Evolutionary conservation across 2,888 invertebrate species (phyloP).

Genomic region (Ophion costatus): DNA sequence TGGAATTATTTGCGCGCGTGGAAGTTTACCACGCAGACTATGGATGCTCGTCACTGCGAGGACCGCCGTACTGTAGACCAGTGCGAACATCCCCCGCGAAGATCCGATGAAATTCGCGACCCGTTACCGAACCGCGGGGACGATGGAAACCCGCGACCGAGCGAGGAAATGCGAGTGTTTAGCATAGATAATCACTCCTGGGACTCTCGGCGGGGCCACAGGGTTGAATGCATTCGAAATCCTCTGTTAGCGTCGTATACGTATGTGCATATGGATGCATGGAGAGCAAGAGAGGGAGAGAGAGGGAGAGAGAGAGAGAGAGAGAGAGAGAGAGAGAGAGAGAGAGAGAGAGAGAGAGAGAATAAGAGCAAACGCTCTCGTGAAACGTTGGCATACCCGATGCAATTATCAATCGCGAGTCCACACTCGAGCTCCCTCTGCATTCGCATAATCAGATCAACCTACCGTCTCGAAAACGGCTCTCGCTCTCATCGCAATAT

Average conservation of each 20-base stretch:
- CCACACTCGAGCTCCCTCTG: constrained; percentile 65
- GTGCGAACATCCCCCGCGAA: constrained; percentile 15
- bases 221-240: constrained; percentile 61
- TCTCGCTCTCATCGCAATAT: constrained; percentile 51
- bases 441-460: constrained; percentile 80
- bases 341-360: constrained; percentile 15
- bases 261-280: constrained; percentile 1
- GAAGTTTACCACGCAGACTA: constrained; percentile 25
- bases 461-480: constrained; percentile 62
- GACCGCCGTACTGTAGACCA: neutral
- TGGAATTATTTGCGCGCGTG: constrained; percentile 29
- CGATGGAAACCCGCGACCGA: constrained; percentile 71
- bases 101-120: constrained; percentile 63
- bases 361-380: constrained; percentile 18
- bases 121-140: constrained; percentile 62
- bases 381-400: constrained; percentile 57
- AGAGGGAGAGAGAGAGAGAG: neutral
- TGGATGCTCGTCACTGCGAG: constrained; percentile 17
- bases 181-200: constrained; percentile 80
- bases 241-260: neutral
- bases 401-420: constrained; percentile 79
- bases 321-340: constrained; percentile 12
- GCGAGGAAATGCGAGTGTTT: constrained; percentile 72
- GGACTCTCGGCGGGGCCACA: constrained; percentile 68
- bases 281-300: neutral